These are phyloP conservation scores for Chrysochloris asiatica DNA, from an alignment of 2,113 vertebrate species.

Conservation along the genomic window DNA sequence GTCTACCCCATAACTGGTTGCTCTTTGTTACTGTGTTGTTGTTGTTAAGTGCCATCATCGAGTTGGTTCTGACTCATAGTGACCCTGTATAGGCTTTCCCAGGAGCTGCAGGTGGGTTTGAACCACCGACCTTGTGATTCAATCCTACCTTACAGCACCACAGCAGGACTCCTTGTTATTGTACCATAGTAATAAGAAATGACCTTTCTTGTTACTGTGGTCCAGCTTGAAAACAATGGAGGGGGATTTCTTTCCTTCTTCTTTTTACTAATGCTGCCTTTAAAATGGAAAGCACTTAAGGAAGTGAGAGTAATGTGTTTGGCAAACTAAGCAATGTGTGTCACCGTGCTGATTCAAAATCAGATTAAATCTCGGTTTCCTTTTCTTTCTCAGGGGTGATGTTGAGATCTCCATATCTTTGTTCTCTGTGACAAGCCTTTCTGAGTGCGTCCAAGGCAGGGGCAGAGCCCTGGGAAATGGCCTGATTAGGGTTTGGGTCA, in stretches of 20 bases:
- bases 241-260: constrained; percentile 37
- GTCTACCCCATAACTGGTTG: too few relatives aligned
- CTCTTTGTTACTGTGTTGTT: too few relatives aligned
- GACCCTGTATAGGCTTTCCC: too few relatives aligned
- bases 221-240: background rate
- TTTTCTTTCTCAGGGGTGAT: background rate
- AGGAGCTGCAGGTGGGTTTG: too few relatives aligned
- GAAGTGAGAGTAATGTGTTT: background rate
- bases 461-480: background rate
- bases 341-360: background rate
- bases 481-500: background rate
- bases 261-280: background rate
- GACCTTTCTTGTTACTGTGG: background rate
- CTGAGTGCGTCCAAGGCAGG: background rate
- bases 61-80: too few relatives aligned
- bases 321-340: background rate
- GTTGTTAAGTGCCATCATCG: too few relatives aligned
- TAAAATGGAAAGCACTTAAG: constrained; percentile 39
- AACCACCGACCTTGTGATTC: too few relatives aligned
- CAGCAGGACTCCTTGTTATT: too few relatives aligned
- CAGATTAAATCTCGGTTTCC: constrained; percentile 7
- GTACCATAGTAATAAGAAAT: too few relatives aligned
- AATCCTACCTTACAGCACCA: too few relatives aligned
- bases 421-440: background rate
- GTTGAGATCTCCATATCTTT: background rate